Conservation (phyloP, 2,113 vertebrate genomes). For the Ursus arctos region DNA sequence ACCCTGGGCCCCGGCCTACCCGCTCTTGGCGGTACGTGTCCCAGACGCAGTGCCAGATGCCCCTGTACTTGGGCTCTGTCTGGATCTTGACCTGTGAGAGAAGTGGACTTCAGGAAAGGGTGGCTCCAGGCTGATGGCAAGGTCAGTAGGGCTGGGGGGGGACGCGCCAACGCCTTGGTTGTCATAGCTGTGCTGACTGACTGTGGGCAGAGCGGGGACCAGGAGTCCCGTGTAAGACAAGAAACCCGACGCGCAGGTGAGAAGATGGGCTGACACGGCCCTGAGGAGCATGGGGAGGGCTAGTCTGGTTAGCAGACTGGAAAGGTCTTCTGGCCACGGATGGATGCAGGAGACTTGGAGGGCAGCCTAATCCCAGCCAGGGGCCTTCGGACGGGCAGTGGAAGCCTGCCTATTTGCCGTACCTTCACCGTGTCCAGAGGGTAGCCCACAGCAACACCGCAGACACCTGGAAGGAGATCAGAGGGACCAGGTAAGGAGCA, state of each 20-base stretch:
- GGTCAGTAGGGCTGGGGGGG: not conserved
- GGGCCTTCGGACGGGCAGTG: rapidly evolving
- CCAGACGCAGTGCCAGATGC: slow-evolving; percentile 91
- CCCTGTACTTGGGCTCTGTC: slow-evolving; percentile 87
- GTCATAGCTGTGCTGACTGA: not conserved
- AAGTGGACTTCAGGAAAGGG: slow-evolving; percentile 20
- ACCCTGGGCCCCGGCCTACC: slow-evolving; percentile 81
- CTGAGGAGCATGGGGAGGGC: not conserved
- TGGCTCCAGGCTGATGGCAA: not conserved
- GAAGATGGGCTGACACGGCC: not conserved
- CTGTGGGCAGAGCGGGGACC: not conserved
- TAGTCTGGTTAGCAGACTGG: not conserved
- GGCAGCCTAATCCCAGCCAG: not conserved
- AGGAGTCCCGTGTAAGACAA: rapidly evolving
- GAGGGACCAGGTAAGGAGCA: not conserved
- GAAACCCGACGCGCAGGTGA: not conserved
- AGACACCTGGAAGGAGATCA: slow-evolving; percentile 87
- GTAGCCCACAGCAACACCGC: slow-evolving; percentile 92
- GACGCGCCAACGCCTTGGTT: not conserved
- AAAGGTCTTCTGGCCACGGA: not conserved
- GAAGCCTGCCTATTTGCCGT: not conserved
- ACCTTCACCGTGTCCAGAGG: slow-evolving; percentile 95
- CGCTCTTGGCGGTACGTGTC: slow-evolving; percentile 90
- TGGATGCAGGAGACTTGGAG: not conserved
- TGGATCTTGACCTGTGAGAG: slow-evolving; percentile 91